Base-by-base conservation (phyloP, 2,888 invertebrate species). In the Incurvaria masculella region DNA sequence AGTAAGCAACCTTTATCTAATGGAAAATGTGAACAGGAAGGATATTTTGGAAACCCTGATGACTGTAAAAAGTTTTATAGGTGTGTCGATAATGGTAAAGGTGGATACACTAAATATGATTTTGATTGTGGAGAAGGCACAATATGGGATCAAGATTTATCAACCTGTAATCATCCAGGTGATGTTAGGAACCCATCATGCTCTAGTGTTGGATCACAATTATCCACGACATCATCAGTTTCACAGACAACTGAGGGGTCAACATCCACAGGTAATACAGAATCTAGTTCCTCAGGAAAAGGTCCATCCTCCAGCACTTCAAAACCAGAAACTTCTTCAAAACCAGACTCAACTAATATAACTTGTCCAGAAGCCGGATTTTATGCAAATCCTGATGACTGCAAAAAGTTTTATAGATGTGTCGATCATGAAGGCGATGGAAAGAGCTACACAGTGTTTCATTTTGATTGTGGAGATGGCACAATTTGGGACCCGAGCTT, bases 401-500 rank as follows among this genome's bases (percentile, higher is more conserved):
- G 86, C 56, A 81, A 78, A 51, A 85, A 85, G 60, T 86, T 85
- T 66, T 84, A 84, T 55, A 78, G 86, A 56, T 86, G 86, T 61
- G 84, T 85, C 8, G 81, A 82, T 60, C 81, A 81, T 80, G 79
- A 81, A 57, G 78, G 76, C 8, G 69, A 79, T 52, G 81, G 79
- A 1, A 60, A 79, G 60, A 60, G 65, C 51, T 86, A 82, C 60
- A 84, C 84, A 46, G 75, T 85, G 6, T 87, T 80, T 61, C 76
- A 85, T 59, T 88, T 87, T 61, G 80, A 82, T 42, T 89, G 89
- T 59, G 80, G 82, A 14, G 81, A 81, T 51, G 87, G 87, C 23
- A 89, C 89, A 1, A 86, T 88, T 54, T 89, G 86, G 79, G 88
- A 89, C 66, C 83, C 85, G 21, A 76, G 80, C 44, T 62, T 86